Percentiles rank a stretch among this genome's conserved stretches.
Conservation (phyloP, 2,113 vertebrate genomes). For the Lamprologus sp. region DNA sequence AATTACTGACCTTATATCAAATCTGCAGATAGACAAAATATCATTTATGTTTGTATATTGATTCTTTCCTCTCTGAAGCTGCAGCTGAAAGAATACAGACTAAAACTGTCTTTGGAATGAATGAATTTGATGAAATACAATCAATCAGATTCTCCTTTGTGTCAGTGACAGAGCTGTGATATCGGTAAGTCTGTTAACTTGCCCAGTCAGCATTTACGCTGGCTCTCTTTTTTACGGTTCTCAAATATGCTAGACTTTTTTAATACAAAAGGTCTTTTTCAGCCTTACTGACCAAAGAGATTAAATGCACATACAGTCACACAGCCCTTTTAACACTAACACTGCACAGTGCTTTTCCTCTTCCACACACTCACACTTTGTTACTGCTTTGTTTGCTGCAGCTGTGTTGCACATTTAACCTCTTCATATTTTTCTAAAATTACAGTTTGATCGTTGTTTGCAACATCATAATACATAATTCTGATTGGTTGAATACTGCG, state of each 20-base stretch:
- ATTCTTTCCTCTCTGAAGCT: neutral
- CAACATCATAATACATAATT: neutral
- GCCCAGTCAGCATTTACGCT: fast-evolving
- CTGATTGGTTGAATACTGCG: neutral
- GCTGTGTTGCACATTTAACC: neutral
- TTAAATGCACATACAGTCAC: neutral
- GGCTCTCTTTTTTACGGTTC: fast-evolving
- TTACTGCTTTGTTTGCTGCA: neutral
- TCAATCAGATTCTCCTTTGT: neutral
- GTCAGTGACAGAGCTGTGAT: neutral
- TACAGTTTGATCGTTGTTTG: neutral
- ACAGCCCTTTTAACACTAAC: neutral
- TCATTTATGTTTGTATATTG: neutral
- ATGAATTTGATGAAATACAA: neutral
- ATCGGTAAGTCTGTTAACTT: neutral
- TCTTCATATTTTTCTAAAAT: neutral
- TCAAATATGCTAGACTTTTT: neutral
- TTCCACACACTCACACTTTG: neutral
- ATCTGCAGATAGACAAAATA: neutral
- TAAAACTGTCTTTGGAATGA: neutral
- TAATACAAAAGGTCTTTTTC: neutral
- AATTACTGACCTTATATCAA: neutral
- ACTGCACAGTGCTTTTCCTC: neutral
- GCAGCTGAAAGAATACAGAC: neutral
- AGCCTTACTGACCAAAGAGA: neutral